Evolutionary conservation across 1,140 invertebrate species (phyloP), one percentile per base, ranked within the genome.

Genomic region (Drosophila saltans): DNA sequence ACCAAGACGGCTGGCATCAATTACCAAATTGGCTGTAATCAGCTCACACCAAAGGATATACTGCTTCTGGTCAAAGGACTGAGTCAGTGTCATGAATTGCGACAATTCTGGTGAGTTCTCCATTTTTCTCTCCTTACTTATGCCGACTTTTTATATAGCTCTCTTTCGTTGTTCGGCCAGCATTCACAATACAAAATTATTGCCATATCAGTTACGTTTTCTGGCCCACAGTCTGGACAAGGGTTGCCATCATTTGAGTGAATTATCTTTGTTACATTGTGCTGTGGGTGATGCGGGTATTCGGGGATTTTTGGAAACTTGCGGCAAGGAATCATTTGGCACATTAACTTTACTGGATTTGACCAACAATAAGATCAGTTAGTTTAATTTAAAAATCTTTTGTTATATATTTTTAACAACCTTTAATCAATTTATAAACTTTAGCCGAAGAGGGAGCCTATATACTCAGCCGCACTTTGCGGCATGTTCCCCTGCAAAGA

Each of bases 311-410:
- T 67, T 92, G 24, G 83, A 90, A 65, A 83, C 77, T 26, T 91
- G 86, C 4, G 80, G 80, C 61, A 75, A 78, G 11, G 91, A 93
- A 64, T 81, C 91, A 2, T 91, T 92, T 39, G 63, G 68, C 7
- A 91, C 84, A 5, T 70, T 93, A 0, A 91, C 81, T 8, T 48
- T 75, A 4, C 77, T 93, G 1, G 81, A 92, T 60, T 69, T 93
- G 60, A 91, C 82, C 21, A 92, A 93, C 66, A 93, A 93, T 68
- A 81, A 79, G 65, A 92, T 93, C 6, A 80, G 92, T 93, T 48
- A 52, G 85, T 10, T 1, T 0, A 3, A 28, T n/a, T 7, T 7
- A 36, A 0, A 43, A 9, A 1, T 24, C 6, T 30, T 10, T 8
- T 24, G 45, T 9, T 52, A 26, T 52, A 52, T 7, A 43, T 52